These are phyloP conservation scores for Ailurus styani DNA, from an alignment of 2,113 vertebrate species.

Conservation along the genomic window DNA sequence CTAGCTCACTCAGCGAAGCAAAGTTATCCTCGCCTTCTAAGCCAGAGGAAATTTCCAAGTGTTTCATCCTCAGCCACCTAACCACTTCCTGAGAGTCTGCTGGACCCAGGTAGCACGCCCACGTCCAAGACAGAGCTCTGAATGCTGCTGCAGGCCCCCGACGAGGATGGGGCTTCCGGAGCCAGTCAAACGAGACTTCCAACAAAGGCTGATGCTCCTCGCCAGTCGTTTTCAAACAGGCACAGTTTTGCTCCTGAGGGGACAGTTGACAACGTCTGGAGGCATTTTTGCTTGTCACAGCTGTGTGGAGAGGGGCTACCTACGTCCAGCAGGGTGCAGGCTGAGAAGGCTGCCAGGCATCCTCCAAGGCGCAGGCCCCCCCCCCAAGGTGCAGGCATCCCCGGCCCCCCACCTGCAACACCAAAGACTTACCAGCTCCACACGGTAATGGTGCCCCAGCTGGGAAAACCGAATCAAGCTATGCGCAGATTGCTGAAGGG, in stretches of 20 bases:
- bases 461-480: rapidly evolving
- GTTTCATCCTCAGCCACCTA: background rate
- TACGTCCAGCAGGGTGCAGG: background rate
- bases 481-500: background rate
- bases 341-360: background rate
- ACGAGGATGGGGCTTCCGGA: rapidly evolving
- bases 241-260: background rate
- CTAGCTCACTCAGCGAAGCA: background rate
- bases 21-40: background rate
- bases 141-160: rapidly evolving
- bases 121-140: rapidly evolving
- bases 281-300: background rate
- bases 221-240: background rate
- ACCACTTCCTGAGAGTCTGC: rapidly evolving
- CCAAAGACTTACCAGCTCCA: background rate
- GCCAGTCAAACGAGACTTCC: background rate
- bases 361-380: background rate
- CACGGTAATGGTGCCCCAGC: rapidly evolving
- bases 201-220: no score
- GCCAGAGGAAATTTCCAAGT: background rate
- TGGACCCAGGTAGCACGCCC: rapidly evolving
- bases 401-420: rapidly evolving
- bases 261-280: background rate
- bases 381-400: background rate
- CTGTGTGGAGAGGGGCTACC: background rate